Evolutionary conservation across 2,113 vertebrate genomes (phyloP).

Genomic region (Calyptomena viridis): DNA sequence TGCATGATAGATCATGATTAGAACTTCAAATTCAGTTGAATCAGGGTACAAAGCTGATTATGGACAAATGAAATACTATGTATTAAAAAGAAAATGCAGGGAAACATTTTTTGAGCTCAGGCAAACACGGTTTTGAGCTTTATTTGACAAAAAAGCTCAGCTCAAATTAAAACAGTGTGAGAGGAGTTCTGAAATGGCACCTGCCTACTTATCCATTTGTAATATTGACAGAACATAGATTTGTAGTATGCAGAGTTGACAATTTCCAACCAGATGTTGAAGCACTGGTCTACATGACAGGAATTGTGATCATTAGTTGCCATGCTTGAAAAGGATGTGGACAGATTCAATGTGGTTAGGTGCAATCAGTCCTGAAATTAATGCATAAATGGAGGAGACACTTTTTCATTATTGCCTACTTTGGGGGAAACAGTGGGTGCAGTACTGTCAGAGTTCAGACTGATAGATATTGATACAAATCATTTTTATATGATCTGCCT

Average conservation of each 20-base stretch:
- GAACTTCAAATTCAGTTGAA: background rate
- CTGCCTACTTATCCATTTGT: conserved; percentile 51
- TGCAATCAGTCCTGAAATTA: conserved; percentile 69
- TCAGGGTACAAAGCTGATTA: background rate
- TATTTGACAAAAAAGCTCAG: conserved; percentile 7
- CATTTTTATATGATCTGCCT: conserved; percentile 70
- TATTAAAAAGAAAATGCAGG: background rate
- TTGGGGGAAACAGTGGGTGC: conserved; percentile 57
- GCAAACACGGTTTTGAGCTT: background rate
- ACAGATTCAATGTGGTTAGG: conserved; percentile 60
- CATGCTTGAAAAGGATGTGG: conserved; percentile 44
- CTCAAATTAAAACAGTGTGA: background rate
- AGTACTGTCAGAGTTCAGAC: conserved; percentile 65
- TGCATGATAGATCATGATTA: background rate
- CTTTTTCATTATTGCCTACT: conserved; percentile 66
- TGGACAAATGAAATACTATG: background rate
- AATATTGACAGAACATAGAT: conserved; percentile 55
- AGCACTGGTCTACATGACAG: conserved; percentile 40
- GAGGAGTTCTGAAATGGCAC: conserved; percentile 21
- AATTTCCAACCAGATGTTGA: conserved; percentile 52
- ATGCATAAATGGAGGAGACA: conserved; percentile 63
- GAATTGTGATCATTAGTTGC: conserved; percentile 53
- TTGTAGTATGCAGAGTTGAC: conserved; percentile 65
- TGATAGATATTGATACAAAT: conserved; percentile 71
- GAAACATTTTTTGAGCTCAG: background rate